Percentiles rank a stretch among this genome's conserved stretches.
Conservation (phyloP, 2,888 invertebrate species). For the Neocrepidodera transversa region DNA sequence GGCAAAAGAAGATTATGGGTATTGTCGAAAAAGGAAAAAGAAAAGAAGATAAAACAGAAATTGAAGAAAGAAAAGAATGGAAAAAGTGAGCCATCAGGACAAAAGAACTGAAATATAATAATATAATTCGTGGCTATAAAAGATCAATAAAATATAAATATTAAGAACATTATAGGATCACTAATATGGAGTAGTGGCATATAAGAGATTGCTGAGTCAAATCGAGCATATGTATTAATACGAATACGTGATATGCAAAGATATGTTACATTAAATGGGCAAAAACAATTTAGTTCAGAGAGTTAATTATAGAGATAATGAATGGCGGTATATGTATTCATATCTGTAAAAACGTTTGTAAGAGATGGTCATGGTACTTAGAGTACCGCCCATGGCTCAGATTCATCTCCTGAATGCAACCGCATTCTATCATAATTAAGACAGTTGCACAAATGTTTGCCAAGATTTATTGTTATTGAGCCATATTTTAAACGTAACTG, state of each 20-base stretch:
- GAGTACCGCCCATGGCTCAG: constrained; percentile 25
- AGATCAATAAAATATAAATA: too few species aligned
- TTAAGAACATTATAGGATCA: too few species aligned
- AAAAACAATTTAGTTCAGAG: not conserved
- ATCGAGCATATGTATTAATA: not conserved
- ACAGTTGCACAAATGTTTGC: constrained; percentile 45
- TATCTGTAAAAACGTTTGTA: not conserved
- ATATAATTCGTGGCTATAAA: too few species aligned
- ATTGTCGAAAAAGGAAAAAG: too few species aligned
- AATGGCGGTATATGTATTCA: constrained; percentile 7
- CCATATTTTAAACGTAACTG: constrained; percentile 49
- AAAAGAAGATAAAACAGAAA: too few species aligned
- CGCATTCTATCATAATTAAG: constrained; percentile 45
- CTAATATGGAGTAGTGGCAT: too few species aligned
- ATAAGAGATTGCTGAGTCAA: too few species aligned
- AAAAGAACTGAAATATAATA: too few species aligned
- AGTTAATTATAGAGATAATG: constrained; percentile 4
- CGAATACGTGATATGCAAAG: not conserved
- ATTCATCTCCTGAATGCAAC: constrained; percentile 25
- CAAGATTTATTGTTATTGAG: constrained; percentile 50
- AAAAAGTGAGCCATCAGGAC: too few species aligned
- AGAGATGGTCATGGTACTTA: constrained; percentile 7
- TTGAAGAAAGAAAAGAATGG: too few species aligned
- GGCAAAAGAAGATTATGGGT: too few species aligned
- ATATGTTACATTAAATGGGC: not conserved